Evolutionary conservation across 2,797 vertebrate species (phyloP).

Genomic region (Tenualosa thibaudeaui): DNA sequence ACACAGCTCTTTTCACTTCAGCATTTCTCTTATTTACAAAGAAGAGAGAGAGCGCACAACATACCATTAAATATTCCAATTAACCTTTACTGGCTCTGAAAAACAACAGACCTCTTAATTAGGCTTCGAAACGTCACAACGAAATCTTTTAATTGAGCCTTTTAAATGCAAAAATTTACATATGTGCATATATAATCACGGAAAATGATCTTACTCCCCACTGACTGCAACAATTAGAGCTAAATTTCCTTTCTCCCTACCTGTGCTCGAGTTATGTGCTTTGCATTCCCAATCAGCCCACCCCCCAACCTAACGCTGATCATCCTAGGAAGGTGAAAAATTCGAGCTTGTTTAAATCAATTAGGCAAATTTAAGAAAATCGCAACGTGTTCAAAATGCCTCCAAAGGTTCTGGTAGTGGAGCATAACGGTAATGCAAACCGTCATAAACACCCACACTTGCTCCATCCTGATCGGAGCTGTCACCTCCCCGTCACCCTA

Average conservation of each 20-base stretch:
- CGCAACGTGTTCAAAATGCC: slow-evolving; percentile 62
- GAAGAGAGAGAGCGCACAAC: slow-evolving; percentile 58
- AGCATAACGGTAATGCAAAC: slow-evolving; percentile 64
- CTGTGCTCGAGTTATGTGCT: slow-evolving; percentile 60
- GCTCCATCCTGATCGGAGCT: slow-evolving; percentile 32
- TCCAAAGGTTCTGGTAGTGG: slow-evolving; percentile 30
- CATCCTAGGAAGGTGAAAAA: slow-evolving; percentile 71
- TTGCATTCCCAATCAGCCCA: slow-evolving; percentile 71
- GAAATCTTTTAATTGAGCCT: slow-evolving; percentile 73
- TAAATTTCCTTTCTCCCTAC: slow-evolving; percentile 70
- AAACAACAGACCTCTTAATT: slow-evolving; percentile 80
- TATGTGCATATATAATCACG: slow-evolving; percentile 78
- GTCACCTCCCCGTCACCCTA: slow-evolving; percentile 53
- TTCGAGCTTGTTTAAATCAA: slow-evolving; percentile 77
- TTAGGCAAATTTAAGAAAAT: slow-evolving; percentile 74
- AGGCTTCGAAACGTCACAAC: slow-evolving; percentile 70
- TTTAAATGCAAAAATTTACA: slow-evolving; percentile 81
- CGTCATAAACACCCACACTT: slow-evolving; percentile 58
- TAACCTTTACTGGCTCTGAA: slow-evolving; percentile 76
- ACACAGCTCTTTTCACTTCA: slow-evolving; percentile 46
- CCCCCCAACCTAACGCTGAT: slow-evolving; percentile 58
- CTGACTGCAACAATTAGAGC: slow-evolving; percentile 75
- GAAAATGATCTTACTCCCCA: slow-evolving; percentile 73
- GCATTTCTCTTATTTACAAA: slow-evolving; percentile 52
- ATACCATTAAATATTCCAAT: slow-evolving; percentile 69